A percentile compares a stretch with the other conserved stretches of the same genome.
phyloP scores from a whole-genome alignment of 2,888 invertebrate genomes.

The Sphaerophoria rueppellii region DNA sequence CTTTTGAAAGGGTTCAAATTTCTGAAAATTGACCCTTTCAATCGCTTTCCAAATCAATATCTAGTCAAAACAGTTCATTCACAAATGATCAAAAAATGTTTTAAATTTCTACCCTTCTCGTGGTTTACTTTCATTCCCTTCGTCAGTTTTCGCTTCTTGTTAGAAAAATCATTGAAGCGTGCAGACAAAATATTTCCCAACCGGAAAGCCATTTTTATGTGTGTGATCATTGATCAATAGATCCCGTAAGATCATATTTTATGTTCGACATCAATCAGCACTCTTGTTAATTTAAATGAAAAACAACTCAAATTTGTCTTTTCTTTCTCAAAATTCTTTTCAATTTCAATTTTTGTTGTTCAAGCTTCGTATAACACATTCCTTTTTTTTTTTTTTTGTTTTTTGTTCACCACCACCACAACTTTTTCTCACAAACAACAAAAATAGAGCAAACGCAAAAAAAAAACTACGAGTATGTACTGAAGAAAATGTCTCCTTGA shows the following conservation, averaged over 20 bases:
- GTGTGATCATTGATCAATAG: constrained; percentile 2
- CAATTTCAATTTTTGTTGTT: constrained; percentile 18
- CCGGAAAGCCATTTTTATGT: constrained; percentile 1
- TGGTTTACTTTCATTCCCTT: background rate
- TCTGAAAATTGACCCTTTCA: too few relatives aligned
- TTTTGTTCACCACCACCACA: background rate
- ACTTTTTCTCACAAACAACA: constrained; percentile 7
- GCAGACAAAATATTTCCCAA: constrained; percentile 2
- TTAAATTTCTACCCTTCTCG: too few relatives aligned
- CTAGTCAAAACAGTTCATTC: too few relatives aligned
- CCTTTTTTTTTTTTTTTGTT: too few relatives aligned
- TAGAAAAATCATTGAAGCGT: constrained; percentile 23
- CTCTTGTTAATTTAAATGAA: constrained; percentile 24
- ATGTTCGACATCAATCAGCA: constrained; percentile 24
- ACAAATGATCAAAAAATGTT: too few relatives aligned
- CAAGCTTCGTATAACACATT: constrained; percentile 30
- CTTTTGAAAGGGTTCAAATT: too few relatives aligned
- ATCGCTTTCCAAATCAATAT: too few relatives aligned
- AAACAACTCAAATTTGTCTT: constrained; percentile 8
- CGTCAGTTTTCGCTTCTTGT: background rate
- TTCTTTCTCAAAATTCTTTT: constrained; percentile 3
- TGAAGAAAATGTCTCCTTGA: constrained; percentile 17
- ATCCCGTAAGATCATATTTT: constrained; percentile 27
- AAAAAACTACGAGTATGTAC: background rate
- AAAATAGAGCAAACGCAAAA: constrained; percentile 15